Base-by-base conservation (phyloP, 2,888 invertebrate genomes). In the Gryllus longicercus region DNA sequence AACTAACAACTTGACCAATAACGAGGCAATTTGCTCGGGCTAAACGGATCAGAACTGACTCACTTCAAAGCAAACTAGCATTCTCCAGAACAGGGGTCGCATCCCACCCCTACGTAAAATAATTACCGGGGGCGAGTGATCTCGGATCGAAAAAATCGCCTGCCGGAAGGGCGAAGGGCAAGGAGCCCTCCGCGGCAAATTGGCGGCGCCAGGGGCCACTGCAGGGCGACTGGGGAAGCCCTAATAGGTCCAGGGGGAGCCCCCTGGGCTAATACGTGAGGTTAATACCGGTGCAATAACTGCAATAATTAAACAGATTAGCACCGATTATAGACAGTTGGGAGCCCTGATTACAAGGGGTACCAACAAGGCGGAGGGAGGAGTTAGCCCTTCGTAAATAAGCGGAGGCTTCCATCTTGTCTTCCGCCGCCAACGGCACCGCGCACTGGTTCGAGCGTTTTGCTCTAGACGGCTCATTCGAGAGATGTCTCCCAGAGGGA, bases 271-370 rank as follows among this genome's bases (percentile, higher is more conserved):
- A 63, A 63, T 63, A 63, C n/a, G 63, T n/a, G 63, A n/a, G 63
- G 63, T 63, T 63, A 63, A 14, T 63, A 63, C 63, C 63, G 14
- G 16, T 3, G 63, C 63, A 63, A 63, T 63, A 63, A 63, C 63
- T 63, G 63, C 63, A 63, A 63, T 63, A 16, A 63, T 63, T 63
- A 63, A 63, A 63, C 63, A 63, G 63, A 63, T 63, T 63, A 63
- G 63, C n/a, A 1, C 14, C 63, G 16, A 63, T 63, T 63, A 63
- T 63, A 63, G 63, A n/a, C n/a, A 63, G 63, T 63, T 63, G n/a
- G n/a, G 63, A 63, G 63, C 63, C 63, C 14, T n/a, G n/a, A 63
- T 63, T 63, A 63, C 38, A 38, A 38, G 38, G 38, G 38, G 38
- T 38, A 38, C 38, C 38, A 38, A 38, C 38, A 38, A 38, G 38